Evolutionary conservation across 2,797 vertebrate species (phyloP).

Genomic region (Pipistrellus kuhlii): DNA sequence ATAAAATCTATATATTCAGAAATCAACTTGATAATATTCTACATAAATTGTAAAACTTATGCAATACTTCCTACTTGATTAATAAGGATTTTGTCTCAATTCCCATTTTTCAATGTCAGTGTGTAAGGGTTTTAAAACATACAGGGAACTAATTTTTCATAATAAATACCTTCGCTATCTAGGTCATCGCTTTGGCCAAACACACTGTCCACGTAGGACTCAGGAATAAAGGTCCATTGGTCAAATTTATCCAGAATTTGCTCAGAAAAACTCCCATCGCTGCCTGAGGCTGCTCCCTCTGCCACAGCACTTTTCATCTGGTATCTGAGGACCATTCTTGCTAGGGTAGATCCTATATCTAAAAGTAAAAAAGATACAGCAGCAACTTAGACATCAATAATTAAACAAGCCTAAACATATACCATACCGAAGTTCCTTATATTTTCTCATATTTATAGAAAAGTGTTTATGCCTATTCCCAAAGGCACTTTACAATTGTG

Average conservation of each 20-base stretch:
- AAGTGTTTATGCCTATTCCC: neutral
- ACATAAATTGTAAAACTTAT: neutral
- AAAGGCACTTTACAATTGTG: neutral
- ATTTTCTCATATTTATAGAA: neutral
- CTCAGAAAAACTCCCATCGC: slow-evolving; percentile 87
- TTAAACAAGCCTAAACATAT: neutral
- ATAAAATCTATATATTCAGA: slow-evolving; percentile 38
- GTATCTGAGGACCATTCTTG: slow-evolving; percentile 90
- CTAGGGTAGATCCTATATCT: slow-evolving; percentile 92
- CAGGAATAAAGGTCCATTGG: slow-evolving; percentile 90
- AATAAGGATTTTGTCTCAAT: neutral
- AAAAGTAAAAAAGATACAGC: slow-evolving; percentile 21
- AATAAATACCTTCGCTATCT: slow-evolving; percentile 93
- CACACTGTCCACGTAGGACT: slow-evolving; percentile 88
- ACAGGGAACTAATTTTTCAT: neutral
- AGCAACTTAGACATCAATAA: slow-evolving; percentile 7
- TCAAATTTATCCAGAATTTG: slow-evolving; percentile 91
- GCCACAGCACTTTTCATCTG: slow-evolving; percentile 87
- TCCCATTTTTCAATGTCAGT: neutral
- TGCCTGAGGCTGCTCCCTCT: slow-evolving; percentile 79
- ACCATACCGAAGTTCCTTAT: neutral
- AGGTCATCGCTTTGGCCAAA: slow-evolving; percentile 90
- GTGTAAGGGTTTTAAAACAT: neutral
- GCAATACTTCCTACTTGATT: neutral
- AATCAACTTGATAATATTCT: neutral